These are phyloP conservation scores for Eurosta solidaginis DNA, from an alignment of 1,140 invertebrate species.

Conservation along the genomic window DNA sequence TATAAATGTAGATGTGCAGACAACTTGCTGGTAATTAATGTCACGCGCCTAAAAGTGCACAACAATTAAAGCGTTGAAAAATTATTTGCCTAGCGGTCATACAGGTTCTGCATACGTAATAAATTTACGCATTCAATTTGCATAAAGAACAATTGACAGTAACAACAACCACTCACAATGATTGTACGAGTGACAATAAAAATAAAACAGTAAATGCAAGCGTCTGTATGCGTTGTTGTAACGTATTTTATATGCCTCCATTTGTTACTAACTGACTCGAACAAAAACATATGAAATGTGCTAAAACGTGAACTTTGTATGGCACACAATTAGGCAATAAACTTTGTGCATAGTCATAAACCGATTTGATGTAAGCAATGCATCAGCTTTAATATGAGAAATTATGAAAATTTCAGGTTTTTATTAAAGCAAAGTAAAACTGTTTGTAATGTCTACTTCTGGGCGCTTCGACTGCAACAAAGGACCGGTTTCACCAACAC, in stretches of 20 bases:
- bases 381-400: too few relatives aligned
- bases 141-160: constrained; percentile 11
- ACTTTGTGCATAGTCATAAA: too few relatives aligned
- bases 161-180: neutral
- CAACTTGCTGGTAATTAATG: neutral
- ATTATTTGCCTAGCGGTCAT: constrained; percentile 10
- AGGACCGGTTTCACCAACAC: too few relatives aligned
- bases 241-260: constrained; percentile 1
- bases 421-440: too few relatives aligned
- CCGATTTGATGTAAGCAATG: too few relatives aligned
- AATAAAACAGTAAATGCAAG: neutral
- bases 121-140: neutral
- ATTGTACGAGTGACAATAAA: neutral
- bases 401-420: too few relatives aligned
- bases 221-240: neutral
- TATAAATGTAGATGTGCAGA: neutral
- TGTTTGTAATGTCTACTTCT: too few relatives aligned
- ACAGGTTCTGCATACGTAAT: neutral
- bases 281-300: neutral
- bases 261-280: neutral
- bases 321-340: neutral
- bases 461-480: too few relatives aligned
- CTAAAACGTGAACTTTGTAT: neutral
- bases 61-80: neutral
- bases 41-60: neutral